phyloP scores from a whole-genome alignment of 2,888 invertebrate species.

The Noctua janthina region DNA sequence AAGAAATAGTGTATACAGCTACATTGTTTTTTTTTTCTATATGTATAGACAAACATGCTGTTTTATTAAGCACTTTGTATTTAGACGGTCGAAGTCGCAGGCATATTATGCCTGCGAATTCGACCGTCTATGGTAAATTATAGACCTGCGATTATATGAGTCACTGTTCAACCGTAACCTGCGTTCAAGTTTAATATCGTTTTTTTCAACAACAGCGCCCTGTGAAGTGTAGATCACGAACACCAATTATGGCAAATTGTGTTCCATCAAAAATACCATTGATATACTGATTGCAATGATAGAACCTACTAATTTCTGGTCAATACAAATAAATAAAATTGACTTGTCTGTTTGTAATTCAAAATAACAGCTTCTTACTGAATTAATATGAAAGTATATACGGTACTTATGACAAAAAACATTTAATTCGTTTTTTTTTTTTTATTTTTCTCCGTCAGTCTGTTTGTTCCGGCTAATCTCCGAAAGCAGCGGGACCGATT shows the following conservation, averaged over 20 bases:
- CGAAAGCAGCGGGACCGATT: no score
- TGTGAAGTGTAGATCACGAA: conserved; percentile 65
- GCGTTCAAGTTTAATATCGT: conserved; percentile 19
- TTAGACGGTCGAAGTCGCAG: background rate
- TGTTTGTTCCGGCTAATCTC: no score
- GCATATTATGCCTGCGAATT: background rate
- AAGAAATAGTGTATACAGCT: background rate
- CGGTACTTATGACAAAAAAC: no score
- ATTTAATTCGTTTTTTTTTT: no score
- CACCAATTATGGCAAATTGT: conserved; percentile 70
- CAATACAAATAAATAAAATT: background rate
- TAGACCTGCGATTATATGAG: conserved; percentile 43
- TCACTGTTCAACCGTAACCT: conserved; percentile 41
- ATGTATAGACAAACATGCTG: background rate
- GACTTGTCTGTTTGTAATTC: background rate
- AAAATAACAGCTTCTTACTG: no score
- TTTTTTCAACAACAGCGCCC: conserved; percentile 50
- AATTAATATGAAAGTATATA: no score
- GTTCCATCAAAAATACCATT: conserved; percentile 56
- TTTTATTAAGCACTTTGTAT: background rate
- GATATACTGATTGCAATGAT: conserved; percentile 49
- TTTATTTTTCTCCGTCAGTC: no score
- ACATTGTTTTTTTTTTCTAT: background rate
- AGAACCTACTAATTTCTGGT: conserved; percentile 1
- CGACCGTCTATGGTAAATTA: background rate